Evolutionary conservation across 2,113 vertebrate species (phyloP).

Genomic region (Solea senegalensis): DNA sequence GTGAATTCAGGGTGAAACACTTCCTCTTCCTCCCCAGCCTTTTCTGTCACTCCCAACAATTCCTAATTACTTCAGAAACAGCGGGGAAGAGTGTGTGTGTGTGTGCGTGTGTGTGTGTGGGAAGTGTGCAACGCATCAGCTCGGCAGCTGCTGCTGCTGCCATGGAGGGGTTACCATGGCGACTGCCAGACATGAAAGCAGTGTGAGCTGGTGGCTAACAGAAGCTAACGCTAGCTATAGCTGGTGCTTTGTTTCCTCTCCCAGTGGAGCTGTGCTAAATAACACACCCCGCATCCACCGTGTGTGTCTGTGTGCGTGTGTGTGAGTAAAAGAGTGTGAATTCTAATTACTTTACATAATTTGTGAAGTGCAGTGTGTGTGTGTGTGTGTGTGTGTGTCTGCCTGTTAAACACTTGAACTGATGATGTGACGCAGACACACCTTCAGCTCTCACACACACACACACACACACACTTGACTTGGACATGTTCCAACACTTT

Average conservation of each 20-base stretch:
- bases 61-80: constrained; percentile 14
- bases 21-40: not conserved
- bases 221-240: constrained; percentile 53
- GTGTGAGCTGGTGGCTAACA: constrained; percentile 47
- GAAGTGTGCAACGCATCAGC: constrained; percentile 51
- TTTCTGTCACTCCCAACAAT: not conserved
- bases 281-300: constrained; percentile 65
- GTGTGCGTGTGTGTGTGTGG: constrained; percentile 25
- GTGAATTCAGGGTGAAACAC: not conserved
- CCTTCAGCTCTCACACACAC: constrained; percentile 21
- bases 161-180: constrained; percentile 74
- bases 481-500: not conserved
- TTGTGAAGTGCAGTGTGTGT: constrained; percentile 6
- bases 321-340: not conserved
- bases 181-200: constrained; percentile 64
- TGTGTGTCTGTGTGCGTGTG: not conserved
- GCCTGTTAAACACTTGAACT: constrained; percentile 33
- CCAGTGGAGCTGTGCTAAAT: constrained; percentile 72
- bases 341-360: too few species aligned
- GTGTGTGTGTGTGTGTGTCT: constrained; percentile 4
- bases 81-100: not conserved
- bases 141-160: constrained; percentile 51
- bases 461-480: not conserved
- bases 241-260: constrained; percentile 65
- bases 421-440: constrained; percentile 42